Conservation (phyloP, 2,797 vertebrate species). For the Crenichthys baileyi region DNA sequence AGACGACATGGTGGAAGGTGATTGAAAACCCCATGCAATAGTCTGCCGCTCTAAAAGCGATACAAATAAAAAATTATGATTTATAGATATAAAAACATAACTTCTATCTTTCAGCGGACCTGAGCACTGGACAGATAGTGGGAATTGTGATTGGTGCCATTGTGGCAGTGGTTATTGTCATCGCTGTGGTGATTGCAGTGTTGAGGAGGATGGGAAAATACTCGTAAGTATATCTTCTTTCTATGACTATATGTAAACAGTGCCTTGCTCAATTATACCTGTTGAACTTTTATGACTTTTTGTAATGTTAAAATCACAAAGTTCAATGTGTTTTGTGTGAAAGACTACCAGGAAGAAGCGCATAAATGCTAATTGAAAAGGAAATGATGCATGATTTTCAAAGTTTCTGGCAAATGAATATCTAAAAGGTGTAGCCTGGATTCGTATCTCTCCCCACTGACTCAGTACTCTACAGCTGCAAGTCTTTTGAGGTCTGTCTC, state of each 20-base stretch:
- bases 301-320: background rate
- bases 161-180: slow-evolving; percentile 71
- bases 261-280: background rate
- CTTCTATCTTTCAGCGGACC: slow-evolving; percentile 42
- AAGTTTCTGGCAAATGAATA: background rate
- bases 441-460: background rate
- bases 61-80: background rate
- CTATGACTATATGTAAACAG: background rate
- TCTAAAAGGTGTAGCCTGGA: background rate
- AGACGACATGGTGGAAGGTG: background rate
- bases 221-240: slow-evolving; percentile 75
- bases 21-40: background rate
- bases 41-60: background rate
- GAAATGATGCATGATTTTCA: background rate
- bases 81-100: background rate
- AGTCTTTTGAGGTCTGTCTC: background rate
- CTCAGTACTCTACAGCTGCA: background rate
- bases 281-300: background rate
- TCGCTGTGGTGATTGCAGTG: slow-evolving; percentile 71
- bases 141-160: slow-evolving; percentile 81
- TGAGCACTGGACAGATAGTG: slow-evolving; percentile 74
- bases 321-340: background rate
- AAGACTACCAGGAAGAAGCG: background rate
- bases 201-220: slow-evolving; percentile 85
- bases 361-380: background rate